Evolutionary conservation across 2,113 vertebrate species (phyloP).

Genomic region (Lasiurus cinereus): DNA sequence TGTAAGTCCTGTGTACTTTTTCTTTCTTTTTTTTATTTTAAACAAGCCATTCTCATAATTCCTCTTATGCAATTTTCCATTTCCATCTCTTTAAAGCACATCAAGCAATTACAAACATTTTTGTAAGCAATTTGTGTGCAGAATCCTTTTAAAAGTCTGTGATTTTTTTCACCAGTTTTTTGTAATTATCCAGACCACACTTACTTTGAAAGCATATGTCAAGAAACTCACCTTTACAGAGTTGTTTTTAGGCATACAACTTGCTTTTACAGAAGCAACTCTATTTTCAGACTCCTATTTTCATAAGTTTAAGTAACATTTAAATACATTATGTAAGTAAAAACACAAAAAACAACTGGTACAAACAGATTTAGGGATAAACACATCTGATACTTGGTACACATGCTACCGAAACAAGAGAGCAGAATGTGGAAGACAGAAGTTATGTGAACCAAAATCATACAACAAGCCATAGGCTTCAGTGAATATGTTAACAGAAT

Average conservation of each 20-base stretch:
- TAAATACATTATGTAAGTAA: slow-evolving; percentile 66
- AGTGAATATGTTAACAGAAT: neutral
- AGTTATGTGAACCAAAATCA: neutral
- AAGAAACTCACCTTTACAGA: slow-evolving; percentile 59
- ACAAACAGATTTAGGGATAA: slow-evolving; percentile 70
- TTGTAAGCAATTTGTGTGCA: slow-evolving; percentile 52
- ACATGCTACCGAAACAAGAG: slow-evolving; percentile 1
- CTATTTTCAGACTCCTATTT: slow-evolving; percentile 61
- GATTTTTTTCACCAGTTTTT: neutral
- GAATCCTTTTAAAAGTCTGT: slow-evolving; percentile 40
- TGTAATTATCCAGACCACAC: neutral
- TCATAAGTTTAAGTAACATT: slow-evolving; percentile 48
- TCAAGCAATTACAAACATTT: slow-evolving; percentile 55
- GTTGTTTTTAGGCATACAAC: slow-evolving; percentile 34
- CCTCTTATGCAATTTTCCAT: neutral
- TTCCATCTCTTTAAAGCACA: slow-evolving; percentile 46
- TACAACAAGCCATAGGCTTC: neutral
- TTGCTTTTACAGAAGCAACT: slow-evolving; percentile 64
- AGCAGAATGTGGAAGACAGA: neutral
- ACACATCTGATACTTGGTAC: slow-evolving; percentile 69
- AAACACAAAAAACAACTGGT: slow-evolving; percentile 63
- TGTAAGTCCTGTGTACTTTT: neutral
- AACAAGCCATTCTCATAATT: neutral
- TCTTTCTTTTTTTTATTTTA: neutral
- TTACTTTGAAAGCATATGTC: slow-evolving; percentile 54